Conservation (phyloP, 2,888 invertebrate species). For the Cantharis nigra region DNA sequence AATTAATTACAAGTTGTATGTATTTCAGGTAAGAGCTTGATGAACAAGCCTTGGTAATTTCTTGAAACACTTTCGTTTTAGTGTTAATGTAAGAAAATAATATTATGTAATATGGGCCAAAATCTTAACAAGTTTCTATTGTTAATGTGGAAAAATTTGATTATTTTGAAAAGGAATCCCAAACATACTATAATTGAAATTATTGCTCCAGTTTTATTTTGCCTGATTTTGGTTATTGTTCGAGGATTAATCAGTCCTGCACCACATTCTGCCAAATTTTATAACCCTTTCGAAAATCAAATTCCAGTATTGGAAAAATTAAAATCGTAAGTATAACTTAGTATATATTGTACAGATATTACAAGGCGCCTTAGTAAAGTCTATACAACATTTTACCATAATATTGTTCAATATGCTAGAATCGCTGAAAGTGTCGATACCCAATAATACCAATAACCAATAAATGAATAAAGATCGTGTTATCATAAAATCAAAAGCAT, state of each 20-base stretch:
- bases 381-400: too few species aligned
- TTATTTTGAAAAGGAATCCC: slow-evolving; percentile 72
- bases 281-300: neutral
- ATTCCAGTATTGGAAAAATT: neutral
- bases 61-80: neutral
- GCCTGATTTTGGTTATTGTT: slow-evolving; percentile 52
- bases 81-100: neutral
- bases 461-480: too few species aligned
- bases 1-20: too few species aligned
- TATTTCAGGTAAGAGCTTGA: neutral
- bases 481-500: too few species aligned
- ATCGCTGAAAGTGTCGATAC: too few species aligned
- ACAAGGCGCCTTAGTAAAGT: too few species aligned
- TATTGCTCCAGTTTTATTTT: slow-evolving; percentile 65
- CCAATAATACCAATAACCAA: too few species aligned
- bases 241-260: neutral
- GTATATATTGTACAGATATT: neutral
- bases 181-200: slow-evolving; percentile 68
- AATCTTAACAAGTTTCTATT: slow-evolving; percentile 50
- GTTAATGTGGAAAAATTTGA: slow-evolving; percentile 80
- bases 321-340: neutral
- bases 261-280: neutral
- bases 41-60: neutral
- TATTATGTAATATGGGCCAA: neutral
- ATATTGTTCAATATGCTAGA: too few species aligned